Conservation (phyloP, 2,797 vertebrate genomes). For the Masticophis lateralis region DNA sequence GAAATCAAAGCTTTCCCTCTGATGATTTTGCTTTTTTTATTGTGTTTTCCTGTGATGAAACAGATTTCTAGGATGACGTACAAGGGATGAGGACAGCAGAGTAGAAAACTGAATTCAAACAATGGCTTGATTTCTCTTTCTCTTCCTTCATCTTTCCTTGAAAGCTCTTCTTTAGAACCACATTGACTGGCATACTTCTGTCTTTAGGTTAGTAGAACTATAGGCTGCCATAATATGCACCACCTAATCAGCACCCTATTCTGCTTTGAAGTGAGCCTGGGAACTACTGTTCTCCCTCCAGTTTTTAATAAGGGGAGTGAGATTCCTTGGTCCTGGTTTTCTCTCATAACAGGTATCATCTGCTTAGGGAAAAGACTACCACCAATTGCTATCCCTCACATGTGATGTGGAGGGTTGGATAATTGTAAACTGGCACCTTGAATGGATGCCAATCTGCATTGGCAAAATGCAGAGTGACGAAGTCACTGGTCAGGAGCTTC, state of each 20-base stretch:
- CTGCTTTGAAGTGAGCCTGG: background rate
- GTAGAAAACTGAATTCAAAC: conserved; percentile 53
- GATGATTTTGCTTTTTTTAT: background rate
- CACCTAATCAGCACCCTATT: background rate
- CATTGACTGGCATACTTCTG: background rate
- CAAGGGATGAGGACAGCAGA: conserved; percentile 32
- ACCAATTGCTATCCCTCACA: background rate
- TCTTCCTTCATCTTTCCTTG: too few species aligned
- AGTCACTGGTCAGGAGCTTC: background rate
- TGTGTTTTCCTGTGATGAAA: conserved; percentile 30
- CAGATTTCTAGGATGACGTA: conserved; percentile 26
- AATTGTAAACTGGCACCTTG: background rate
- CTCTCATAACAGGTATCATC: background rate
- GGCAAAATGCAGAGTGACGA: background rate
- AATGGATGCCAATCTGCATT: background rate
- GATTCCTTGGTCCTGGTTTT: background rate
- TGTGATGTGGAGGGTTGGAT: background rate
- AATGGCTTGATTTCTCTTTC: conserved; percentile 11
- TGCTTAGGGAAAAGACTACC: background rate
- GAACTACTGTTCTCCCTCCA: background rate
- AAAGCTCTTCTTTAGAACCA: background rate
- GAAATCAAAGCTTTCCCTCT: background rate
- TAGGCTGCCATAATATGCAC: background rate
- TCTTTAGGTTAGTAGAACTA: background rate
- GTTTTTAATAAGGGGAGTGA: background rate